Evolutionary conservation across 2,797 vertebrate species (phyloP).

Genomic region (Neomorphus geoffroyi): DNA sequence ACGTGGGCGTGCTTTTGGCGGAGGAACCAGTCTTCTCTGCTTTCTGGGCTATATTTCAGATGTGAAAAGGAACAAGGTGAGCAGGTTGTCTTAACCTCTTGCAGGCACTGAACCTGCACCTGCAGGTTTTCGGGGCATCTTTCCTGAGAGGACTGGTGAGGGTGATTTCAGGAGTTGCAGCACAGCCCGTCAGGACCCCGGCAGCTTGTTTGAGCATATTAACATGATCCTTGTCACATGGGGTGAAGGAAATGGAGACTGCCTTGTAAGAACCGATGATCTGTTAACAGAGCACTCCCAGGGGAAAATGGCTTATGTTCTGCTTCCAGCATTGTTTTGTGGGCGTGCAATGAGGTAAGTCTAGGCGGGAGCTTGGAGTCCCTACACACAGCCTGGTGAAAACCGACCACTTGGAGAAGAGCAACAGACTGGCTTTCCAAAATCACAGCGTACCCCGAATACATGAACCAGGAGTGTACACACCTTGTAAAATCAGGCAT

Average conservation of each 20-base stretch:
- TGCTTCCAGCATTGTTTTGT: background rate
- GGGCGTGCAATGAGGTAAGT: rapidly evolving
- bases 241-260: background rate
- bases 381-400: background rate
- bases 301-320: background rate
- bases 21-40: background rate
- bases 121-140: background rate
- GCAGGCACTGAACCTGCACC: background rate
- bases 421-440: background rate
- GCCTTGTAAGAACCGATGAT: rapidly evolving
- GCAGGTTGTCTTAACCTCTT: background rate
- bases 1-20: background rate
- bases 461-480: rapidly evolving
- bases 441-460: rapidly evolving
- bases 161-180: rapidly evolving
- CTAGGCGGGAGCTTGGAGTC: background rate
- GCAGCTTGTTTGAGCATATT: rapidly evolving
- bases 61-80: background rate
- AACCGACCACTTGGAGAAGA: rapidly evolving
- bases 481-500: background rate
- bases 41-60: constrained; percentile 21
- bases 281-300: background rate
- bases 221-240: rapidly evolving
- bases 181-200: rapidly evolving
- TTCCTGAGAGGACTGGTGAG: background rate